Evolutionary conservation across 2,888 invertebrate species (phyloP), one percentile per base, ranked within the genome.

Genomic region (Ctena decussata): DNA sequence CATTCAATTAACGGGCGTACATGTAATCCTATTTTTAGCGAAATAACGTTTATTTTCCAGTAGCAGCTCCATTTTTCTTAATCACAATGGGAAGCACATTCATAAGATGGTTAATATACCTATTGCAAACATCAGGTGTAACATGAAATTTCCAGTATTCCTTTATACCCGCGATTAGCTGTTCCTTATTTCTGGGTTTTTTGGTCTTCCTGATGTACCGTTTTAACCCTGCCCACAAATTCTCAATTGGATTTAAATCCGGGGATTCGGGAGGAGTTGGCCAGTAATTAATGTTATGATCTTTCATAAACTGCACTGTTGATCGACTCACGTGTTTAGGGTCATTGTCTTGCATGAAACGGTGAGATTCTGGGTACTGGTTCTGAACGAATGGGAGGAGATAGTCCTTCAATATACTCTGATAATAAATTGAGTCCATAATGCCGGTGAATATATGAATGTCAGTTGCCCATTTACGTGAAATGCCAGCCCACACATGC

Each of bases 311-410:
- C 6, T 57, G 6, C 12, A 39, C 24, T 44, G 80, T 80, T 35
- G 73, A 80, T 2, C 24, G 21, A 65, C 80, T 74, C 12, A 74
- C 74, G 71, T 80, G 80, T 39, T 80, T 80, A 8, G 79, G 73
- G 46, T 80, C 80, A 65, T 80, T 80, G 60, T 80, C 80, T 32
- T 80, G 73, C 44, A 80, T 65, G 5, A 74, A 35, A 0, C 80
- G 11, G n/a, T 80, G 74, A 12, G 15, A 0, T n/a, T 57, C 65
- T 30, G 80, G 74, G 30, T 65, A 80, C 1, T 11, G 30, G 1
- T 27, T 30, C 18, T n/a, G 32, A 5, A 80, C 27, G 21, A 65
- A 80, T 12, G 69, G 80, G 1, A 74, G 5, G 30, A 60, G 32
- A 27, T 60, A 8, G 32, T 27, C 12, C 5, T 21, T 24, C 18